Percentiles rank a stretch among this genome's conserved stretches.
These are phyloP conservation scores for Symphodus melops DNA, from an alignment of 2,113 vertebrate species.

Conservation along the genomic window DNA sequence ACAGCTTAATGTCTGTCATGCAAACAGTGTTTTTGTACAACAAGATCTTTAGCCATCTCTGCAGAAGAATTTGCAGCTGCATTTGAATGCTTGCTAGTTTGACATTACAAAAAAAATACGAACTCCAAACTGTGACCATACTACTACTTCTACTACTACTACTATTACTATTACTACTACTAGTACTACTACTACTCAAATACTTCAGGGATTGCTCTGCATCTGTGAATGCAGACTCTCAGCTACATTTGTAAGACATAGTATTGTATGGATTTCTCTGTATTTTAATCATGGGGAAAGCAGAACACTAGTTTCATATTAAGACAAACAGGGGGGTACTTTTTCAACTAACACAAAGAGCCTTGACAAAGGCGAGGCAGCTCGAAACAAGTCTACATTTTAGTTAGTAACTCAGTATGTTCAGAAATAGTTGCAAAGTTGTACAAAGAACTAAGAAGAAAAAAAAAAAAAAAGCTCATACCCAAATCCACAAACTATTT, in stretches of 20 bases:
- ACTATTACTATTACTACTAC: conserved; percentile 69
- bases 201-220: conserved; percentile 95
- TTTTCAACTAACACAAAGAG: conserved; percentile 87
- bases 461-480: conserved; percentile 90
- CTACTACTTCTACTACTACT: conserved; percentile 57
- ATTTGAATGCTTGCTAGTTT: conserved; percentile 78
- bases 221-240: conserved; percentile 88
- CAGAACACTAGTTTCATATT: conserved; percentile 99
- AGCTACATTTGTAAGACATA: conserved; percentile 92
- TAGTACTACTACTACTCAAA: conserved; percentile 89
- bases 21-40: conserved; percentile 86
- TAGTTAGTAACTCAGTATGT: conserved; percentile 90
- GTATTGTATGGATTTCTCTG: conserved; percentile 96
- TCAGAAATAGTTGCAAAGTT: conserved; percentile 90
- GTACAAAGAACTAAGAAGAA: conserved; percentile 85
- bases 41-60: conserved; percentile 79
- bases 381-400: conserved; percentile 86
- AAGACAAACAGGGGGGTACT: conserved; percentile 86
- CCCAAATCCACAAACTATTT: conserved; percentile 99
- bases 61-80: conserved; percentile 71
- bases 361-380: conserved; percentile 90
- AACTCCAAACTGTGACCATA: conserved; percentile 91
- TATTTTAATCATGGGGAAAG: conserved; percentile 96
- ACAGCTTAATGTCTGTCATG: conserved; percentile 91
- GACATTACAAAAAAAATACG: conserved; percentile 73